Evolutionary conservation across 1,140 invertebrate species (phyloP), one percentile per base, ranked within the genome.

Genomic region (Drosophila micromelanica): DNA sequence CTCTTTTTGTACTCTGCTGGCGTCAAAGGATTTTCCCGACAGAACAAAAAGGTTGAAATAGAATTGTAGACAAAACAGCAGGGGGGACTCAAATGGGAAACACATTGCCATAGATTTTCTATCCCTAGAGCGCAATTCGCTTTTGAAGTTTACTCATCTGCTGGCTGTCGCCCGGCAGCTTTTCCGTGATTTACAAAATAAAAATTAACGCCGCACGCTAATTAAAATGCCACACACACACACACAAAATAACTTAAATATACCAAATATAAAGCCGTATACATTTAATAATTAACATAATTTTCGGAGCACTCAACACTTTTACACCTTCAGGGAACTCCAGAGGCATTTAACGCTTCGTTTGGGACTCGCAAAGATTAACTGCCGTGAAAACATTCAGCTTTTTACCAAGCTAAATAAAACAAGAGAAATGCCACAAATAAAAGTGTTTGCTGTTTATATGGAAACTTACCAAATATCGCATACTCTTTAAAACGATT

Each of bases 221-320:
- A 86, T 86, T 86, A 85, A 87, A 87, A 87, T 86, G 82, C 75
- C 82, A 87, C 67, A 71, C 67, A 71, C 82, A 87, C 67, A 71
- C 67, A 71, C 69, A 49, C 70, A 87, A 81, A 75, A 86, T 86
- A 86, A 86, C 87, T 86, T 78, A 68, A 78, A 76, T 87, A 76
- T 75, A 7, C 32, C 42, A 35, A 38, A 80, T 65, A 60, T 48
- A 51, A 57, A 68, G 74, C 56, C 74, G 63, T 78, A 78, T 77
- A 60, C 60, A 73, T 77, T 85, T 72, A 78, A 74, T 87, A 86
- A 86, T 86, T 87, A 86, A 87, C 82, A 86, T 86, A 78, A 82
- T 87, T 87, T 73, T 77, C 48, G 71, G 60, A 43, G 68, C 61
- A 70, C 64, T 89, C 82, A 86, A 86, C 82, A 86, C 82, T 81